Evolutionary conservation across 2,113 vertebrate genomes (phyloP).

Genomic region (Carassius gibelio): DNA sequence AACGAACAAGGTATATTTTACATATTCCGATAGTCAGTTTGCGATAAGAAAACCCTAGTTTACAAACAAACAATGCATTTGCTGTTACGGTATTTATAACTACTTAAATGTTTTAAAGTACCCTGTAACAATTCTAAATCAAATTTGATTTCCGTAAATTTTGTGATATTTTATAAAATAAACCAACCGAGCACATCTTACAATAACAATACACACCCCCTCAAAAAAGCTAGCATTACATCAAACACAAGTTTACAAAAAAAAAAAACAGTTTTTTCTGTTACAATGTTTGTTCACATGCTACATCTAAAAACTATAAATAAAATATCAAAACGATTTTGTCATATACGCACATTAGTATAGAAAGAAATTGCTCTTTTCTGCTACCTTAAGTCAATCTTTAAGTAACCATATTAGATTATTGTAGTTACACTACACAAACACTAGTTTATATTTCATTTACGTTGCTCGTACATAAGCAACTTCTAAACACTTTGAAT

Average conservation of each 20-base stretch:
- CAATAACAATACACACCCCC: too few relatives aligned
- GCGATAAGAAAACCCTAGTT: background rate
- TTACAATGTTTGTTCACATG: background rate
- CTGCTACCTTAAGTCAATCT: background rate
- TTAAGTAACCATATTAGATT: background rate
- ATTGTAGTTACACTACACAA: background rate
- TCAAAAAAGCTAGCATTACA: background rate
- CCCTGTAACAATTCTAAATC: background rate
- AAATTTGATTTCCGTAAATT: background rate
- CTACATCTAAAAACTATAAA: background rate
- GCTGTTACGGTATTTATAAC: background rate
- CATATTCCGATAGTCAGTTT: background rate
- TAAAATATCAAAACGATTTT: background rate
- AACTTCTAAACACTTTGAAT: background rate
- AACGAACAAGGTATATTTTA: background rate
- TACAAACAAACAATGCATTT: background rate
- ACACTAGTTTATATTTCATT: background rate
- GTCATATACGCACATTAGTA: too few relatives aligned
- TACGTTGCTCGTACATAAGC: background rate
- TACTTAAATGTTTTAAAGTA: background rate
- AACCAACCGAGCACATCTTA: background rate
- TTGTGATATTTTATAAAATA: background rate
- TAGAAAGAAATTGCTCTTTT: background rate
- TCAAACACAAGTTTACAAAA: background rate
- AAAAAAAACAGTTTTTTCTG: background rate